Evolutionary conservation across 2,888 invertebrate genomes (phyloP).

Genomic region (Campoplex capitator): DNA sequence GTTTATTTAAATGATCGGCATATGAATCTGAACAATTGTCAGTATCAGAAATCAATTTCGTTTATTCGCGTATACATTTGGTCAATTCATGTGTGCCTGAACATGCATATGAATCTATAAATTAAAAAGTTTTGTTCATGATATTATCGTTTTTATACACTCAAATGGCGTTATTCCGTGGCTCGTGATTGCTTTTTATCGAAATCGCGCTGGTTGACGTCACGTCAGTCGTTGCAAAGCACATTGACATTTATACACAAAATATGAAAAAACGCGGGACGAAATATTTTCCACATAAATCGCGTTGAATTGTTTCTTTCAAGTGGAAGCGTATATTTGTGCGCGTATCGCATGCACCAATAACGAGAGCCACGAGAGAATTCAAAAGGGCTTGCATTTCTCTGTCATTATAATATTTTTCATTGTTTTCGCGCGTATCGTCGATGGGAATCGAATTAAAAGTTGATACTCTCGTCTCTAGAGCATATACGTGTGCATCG

Average conservation of each 20-base stretch:
- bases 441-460: not conserved
- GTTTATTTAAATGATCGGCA: not conserved
- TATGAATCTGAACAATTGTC: not conserved
- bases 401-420: slow-evolving; percentile 6
- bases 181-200: slow-evolving; percentile 19
- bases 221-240: not conserved
- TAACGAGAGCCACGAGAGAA: not conserved
- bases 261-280: not conserved
- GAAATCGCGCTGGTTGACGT: not conserved
- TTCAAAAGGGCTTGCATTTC: not conserved
- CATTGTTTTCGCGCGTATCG: not conserved
- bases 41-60: not conserved
- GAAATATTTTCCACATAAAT: slow-evolving; percentile 5
- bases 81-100: not conserved
- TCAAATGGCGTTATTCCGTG: not conserved
- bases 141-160: slow-evolving; percentile 6
- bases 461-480: slow-evolving; percentile 1
- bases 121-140: not conserved
- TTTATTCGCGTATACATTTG: not conserved
- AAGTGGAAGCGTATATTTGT: not conserved
- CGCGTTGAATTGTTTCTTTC: not conserved
- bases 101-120: not conserved
- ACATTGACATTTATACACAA: not conserved
- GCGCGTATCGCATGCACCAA: not conserved
- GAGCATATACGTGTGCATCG: not conserved